phyloP scores from a whole-genome alignment of 2,113 vertebrate species.

The Panthera uncia region DNA sequence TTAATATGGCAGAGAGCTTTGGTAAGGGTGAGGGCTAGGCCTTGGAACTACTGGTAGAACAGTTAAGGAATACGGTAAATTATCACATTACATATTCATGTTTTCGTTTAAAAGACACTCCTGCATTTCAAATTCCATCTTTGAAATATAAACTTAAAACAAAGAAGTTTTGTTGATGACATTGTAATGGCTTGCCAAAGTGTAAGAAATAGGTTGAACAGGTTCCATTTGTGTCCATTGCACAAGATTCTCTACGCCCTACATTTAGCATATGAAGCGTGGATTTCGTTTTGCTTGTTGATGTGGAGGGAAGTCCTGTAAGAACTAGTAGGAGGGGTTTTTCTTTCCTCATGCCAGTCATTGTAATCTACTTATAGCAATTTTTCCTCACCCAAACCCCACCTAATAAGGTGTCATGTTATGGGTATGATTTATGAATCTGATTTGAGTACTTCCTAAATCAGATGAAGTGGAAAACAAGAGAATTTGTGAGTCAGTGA shows the following conservation, averaged over 20 bases:
- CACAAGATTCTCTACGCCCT: neutral
- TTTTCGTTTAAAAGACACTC: conserved; percentile 5
- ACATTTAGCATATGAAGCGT: neutral
- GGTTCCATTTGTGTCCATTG: neutral
- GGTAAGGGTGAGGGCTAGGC: neutral
- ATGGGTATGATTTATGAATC: conserved; percentile 53
- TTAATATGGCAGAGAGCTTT: neutral
- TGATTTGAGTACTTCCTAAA: neutral
- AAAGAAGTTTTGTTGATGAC: neutral
- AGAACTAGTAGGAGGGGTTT: neutral
- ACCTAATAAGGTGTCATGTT: conserved; percentile 14
- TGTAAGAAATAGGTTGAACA: neutral
- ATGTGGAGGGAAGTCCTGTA: neutral
- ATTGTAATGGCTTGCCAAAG: neutral
- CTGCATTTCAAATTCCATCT: neutral
- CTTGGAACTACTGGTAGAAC: neutral
- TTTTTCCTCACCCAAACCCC: neutral
- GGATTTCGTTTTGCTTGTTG: neutral
- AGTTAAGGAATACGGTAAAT: neutral
- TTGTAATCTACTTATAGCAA: neutral
- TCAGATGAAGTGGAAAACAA: conserved; percentile 7
- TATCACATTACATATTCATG: neutral
- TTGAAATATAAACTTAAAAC: conserved; percentile 42
- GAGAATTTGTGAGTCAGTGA: neutral
- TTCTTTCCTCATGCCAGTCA: conserved; percentile 24